phyloP scores from a whole-genome alignment of 2,113 vertebrate species.

The Pelecanoides urinatrix region DNA sequence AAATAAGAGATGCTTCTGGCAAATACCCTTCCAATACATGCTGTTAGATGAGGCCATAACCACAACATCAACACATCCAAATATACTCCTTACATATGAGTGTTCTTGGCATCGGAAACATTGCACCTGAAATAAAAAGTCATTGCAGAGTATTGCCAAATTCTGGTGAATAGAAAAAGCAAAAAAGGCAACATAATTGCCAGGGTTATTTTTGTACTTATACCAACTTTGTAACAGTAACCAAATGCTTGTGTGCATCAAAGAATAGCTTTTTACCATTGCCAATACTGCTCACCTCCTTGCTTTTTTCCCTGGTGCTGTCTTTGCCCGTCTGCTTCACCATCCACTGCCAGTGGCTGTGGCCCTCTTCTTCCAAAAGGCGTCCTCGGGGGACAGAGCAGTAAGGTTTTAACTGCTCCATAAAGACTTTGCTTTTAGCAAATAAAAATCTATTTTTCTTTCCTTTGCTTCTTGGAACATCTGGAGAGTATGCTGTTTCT shows the following conservation, averaged over 20 bases:
- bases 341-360: not conserved
- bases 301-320: not conserved
- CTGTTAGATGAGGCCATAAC: not conserved
- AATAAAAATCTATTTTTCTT: not conserved
- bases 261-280: not conserved
- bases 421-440: not conserved
- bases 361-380: not conserved
- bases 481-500: not conserved
- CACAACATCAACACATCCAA: not conserved
- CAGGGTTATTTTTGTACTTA: not conserved
- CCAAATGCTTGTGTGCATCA: rapidly evolving
- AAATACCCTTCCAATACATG: not conserved
- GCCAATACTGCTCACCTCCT: not conserved
- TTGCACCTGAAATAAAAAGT: not conserved
- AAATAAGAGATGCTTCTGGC: not conserved
- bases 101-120: not conserved
- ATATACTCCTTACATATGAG: not conserved
- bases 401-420: not conserved
- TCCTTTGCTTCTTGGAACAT: not conserved
- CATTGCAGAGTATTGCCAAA: not conserved
- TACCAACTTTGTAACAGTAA: not conserved
- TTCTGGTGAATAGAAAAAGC: not conserved
- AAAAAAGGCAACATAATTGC: not conserved
- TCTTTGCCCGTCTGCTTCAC: not conserved
- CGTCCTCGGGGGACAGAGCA: not conserved